Percentiles rank a stretch among this genome's conserved stretches.
phyloP scores from a whole-genome alignment of 1,140 invertebrate species.

The Tetramorium alpestre region DNA sequence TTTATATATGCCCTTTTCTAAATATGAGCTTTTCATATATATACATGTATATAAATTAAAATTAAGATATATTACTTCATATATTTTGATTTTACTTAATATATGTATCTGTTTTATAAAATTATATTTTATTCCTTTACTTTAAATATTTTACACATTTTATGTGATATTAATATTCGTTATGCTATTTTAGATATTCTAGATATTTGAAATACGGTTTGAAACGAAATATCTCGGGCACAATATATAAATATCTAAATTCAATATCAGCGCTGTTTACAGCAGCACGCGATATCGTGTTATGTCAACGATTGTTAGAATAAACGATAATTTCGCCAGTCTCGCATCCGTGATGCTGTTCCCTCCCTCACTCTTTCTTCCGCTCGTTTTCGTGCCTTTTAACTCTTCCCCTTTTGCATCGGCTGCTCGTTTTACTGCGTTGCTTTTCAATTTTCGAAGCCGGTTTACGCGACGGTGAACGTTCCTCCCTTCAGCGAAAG shows the following conservation, averaged over 20 bases:
- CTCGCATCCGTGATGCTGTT: not conserved
- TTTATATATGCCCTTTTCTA: not conserved
- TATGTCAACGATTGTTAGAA: constrained; percentile 26
- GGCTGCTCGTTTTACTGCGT: constrained; percentile 34
- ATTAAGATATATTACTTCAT: not conserved
- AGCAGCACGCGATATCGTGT: not conserved
- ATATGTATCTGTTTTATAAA: not conserved
- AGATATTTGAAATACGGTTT: not conserved
- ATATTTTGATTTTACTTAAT: not conserved
- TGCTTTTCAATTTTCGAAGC: constrained; percentile 60
- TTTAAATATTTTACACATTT: not conserved
- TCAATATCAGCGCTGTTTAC: constrained; percentile 23
- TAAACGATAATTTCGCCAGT: constrained; percentile 50
- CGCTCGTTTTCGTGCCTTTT: constrained; percentile 34
- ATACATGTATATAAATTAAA: not conserved
- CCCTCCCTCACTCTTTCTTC: not conserved
- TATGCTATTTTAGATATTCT: not conserved
- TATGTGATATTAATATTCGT: not conserved
- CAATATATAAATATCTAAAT: constrained; percentile 32
- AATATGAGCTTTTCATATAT: not conserved
- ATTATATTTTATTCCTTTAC: not conserved
- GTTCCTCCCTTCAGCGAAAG: constrained; percentile 50
- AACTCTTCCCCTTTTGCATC: constrained; percentile 9
- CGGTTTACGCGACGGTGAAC: constrained; percentile 42
- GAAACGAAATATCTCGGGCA: not conserved